Evolutionary conservation across 2,888 invertebrate genomes (phyloP).

Genomic region (Hoplodrina ambigua): DNA sequence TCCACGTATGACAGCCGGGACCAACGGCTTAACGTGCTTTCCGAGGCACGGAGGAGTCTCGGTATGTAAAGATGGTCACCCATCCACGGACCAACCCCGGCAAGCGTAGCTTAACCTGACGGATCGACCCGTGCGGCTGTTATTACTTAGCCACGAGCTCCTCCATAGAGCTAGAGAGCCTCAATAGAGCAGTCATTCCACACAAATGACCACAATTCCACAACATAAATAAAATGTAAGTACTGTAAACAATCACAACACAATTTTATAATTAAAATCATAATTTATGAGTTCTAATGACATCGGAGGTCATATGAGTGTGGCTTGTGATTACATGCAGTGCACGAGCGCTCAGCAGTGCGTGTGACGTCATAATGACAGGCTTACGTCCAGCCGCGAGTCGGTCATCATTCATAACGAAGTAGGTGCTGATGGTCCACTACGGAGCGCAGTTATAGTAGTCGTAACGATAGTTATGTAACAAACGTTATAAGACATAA

Average conservation of each 20-base stretch:
- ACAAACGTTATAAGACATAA: neutral
- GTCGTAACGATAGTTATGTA: no score
- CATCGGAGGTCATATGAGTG: neutral
- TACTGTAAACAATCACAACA: neutral
- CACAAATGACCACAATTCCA: neutral
- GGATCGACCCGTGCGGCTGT: no score
- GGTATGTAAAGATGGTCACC: no score
- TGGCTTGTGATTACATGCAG: neutral
- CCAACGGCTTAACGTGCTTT: no score
- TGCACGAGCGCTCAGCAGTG: neutral
- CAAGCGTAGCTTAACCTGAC: no score
- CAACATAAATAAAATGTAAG: slow-evolving; percentile 1
- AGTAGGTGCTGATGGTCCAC: no score
- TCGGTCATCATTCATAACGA: neutral
- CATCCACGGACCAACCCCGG: no score
- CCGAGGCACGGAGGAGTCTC: no score
- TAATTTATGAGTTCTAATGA: slow-evolving; percentile 5
- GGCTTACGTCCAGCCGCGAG: neutral
- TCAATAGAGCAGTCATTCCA: neutral
- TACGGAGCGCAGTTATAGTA: no score
- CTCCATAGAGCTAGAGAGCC: no score
- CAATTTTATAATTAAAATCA: neutral
- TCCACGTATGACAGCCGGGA: no score
- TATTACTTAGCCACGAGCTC: no score
- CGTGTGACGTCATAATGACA: slow-evolving; percentile 9